Evolutionary conservation across 1,140 invertebrate genomes (phyloP).

Genomic region (Micrasema minimum): DNA sequence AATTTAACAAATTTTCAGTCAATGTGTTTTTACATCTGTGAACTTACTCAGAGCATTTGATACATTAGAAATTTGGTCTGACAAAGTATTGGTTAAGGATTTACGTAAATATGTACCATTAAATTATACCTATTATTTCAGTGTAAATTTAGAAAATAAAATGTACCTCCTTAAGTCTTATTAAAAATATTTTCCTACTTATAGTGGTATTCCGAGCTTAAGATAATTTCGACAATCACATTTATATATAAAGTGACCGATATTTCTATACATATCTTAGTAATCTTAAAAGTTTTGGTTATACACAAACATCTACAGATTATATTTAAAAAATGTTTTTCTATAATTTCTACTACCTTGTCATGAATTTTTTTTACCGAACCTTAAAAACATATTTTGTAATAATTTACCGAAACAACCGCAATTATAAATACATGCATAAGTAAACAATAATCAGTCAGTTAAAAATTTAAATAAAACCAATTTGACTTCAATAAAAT

Average conservation of each 20-base stretch:
- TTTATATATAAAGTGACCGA: constrained; percentile 47
- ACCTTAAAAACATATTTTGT: too few species aligned
- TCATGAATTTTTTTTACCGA: too few species aligned
- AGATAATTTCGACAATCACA: constrained; percentile 45
- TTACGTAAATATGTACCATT: neutral
- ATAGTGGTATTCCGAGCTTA: constrained; percentile 39
- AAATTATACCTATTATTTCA: constrained; percentile 7
- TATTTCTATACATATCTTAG: constrained; percentile 35
- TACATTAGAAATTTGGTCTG: constrained; percentile 33
- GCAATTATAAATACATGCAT: too few species aligned
- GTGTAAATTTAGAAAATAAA: constrained; percentile 48
- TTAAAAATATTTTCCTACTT: constrained; percentile 52
- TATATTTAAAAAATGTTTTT: constrained; percentile 12
- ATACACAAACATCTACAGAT: constrained; percentile 38
- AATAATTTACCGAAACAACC: too few species aligned
- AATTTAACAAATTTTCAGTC: too few species aligned
- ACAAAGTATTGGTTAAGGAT: constrained; percentile 11
- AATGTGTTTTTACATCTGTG: too few species aligned
- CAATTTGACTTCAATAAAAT: too few species aligned
- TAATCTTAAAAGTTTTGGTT: constrained; percentile 34
- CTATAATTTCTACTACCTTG: constrained; percentile 50
- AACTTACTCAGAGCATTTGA: too few species aligned
- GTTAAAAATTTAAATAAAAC: too few species aligned
- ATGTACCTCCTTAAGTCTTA: constrained; percentile 38
- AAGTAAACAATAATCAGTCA: too few species aligned